Conservation (phyloP, 1,140 invertebrate genomes). For the Neomicropteryx cornuta region DNA sequence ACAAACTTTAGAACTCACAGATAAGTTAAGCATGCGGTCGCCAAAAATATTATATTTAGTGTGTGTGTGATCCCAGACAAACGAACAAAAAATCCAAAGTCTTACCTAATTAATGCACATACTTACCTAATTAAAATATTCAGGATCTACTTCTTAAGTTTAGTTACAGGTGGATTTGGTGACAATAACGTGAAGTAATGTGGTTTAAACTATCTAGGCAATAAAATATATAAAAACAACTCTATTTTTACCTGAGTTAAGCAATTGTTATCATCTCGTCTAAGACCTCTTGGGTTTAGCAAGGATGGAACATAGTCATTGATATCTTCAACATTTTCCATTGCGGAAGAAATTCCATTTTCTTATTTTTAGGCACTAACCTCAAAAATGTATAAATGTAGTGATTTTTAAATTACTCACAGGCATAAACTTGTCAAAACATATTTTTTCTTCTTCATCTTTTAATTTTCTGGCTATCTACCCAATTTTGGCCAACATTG, state of each 20-base stretch:
- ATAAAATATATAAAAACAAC: constrained; percentile 4
- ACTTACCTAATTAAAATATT: neutral
- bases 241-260: constrained; percentile 22
- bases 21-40: too few species aligned
- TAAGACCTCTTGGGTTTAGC: constrained; percentile 21
- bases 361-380: constrained; percentile 6
- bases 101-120: too few species aligned
- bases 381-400: too few species aligned
- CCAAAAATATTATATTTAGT: too few species aligned
- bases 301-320: constrained; percentile 25
- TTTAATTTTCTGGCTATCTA: too few species aligned
- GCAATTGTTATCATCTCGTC: constrained; percentile 15
- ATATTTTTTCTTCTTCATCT: too few species aligned
- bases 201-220: neutral
- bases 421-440: too few species aligned
- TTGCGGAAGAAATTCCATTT: constrained; percentile 11
- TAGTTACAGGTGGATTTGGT: constrained; percentile 13
- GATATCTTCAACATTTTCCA: constrained; percentile 16
- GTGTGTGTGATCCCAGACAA: too few species aligned
- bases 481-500: too few species aligned
- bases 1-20: too few species aligned
- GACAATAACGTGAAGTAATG: neutral
- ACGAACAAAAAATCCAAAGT: too few species aligned
- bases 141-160: constrained; percentile 17
- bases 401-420: too few species aligned